A percentile compares a stretch with the other conserved stretches of the same genome.
These are phyloP conservation scores for Stegodyphus mimosarum DNA, from an alignment of 1,140 invertebrate genomes.

Conservation along the genomic window DNA sequence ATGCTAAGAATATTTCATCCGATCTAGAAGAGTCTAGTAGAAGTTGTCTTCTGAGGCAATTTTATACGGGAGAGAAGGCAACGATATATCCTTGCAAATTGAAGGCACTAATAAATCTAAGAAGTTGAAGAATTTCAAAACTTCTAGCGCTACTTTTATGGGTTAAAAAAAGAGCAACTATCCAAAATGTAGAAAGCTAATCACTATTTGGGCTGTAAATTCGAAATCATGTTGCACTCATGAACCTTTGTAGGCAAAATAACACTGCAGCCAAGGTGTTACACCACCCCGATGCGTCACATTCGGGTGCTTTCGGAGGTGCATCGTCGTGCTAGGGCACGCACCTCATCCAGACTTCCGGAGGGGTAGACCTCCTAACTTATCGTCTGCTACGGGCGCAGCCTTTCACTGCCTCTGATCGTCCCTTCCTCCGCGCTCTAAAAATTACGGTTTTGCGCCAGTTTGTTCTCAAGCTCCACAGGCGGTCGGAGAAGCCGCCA, in stretches of 20 bases:
- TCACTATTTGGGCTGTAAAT: background rate
- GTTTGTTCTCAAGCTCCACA: constrained; percentile 31
- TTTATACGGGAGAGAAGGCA: background rate
- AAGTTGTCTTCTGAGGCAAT: background rate
- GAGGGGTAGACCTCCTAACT: background rate
- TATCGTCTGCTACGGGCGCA: constrained; percentile 22
- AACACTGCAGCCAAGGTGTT: constrained; percentile 17
- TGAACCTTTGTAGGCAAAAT: constrained; percentile 41
- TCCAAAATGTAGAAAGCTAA: background rate
- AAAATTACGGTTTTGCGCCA: constrained; percentile 30
- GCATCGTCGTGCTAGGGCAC: constrained; percentile 5
- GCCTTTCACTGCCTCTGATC: background rate
- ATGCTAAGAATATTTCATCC: constrained; percentile 20
- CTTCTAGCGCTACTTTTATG: background rate
- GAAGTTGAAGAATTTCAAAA: background rate
- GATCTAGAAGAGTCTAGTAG: background rate
- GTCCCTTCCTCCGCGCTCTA: background rate
- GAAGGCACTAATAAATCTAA: constrained; percentile 14
- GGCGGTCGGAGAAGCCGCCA: constrained; percentile 26
- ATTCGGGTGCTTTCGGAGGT: background rate
- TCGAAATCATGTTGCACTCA: constrained; percentile 16
- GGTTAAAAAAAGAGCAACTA: background rate
- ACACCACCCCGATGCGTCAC: background rate
- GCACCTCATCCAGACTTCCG: background rate
- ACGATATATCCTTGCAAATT: background rate